Percentiles rank a stretch among this genome's conserved stretches.
Conservation (phyloP, 2,797 vertebrate genomes). For the Myiotriccus ornatus region DNA sequence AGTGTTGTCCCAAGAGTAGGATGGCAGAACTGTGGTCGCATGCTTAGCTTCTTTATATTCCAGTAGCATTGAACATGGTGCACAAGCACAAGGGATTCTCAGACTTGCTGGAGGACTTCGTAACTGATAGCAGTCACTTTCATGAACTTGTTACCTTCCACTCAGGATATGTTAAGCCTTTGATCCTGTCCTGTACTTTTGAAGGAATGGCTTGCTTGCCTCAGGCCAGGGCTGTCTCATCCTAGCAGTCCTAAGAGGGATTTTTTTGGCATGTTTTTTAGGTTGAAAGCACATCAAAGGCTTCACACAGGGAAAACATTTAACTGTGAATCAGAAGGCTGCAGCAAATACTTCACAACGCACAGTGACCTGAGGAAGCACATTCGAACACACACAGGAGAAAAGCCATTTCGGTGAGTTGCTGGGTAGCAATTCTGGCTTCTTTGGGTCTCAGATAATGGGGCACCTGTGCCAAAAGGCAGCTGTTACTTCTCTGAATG, state of each 20-base stretch:
- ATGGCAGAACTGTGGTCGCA: background rate
- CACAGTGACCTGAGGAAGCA: slow-evolving; percentile 99
- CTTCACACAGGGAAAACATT: slow-evolving; percentile 99
- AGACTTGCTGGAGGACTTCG: background rate
- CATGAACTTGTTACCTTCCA: background rate
- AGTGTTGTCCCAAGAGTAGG: background rate
- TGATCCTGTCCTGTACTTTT: background rate
- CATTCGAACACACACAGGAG: slow-evolving; percentile 98
- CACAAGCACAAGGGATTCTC: background rate
- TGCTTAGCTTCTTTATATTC: background rate
- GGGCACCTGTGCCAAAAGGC: background rate
- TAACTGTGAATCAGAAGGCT: slow-evolving; percentile 99
- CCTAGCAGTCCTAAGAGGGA: background rate
- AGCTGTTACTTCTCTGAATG: background rate
- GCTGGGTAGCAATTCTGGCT: background rate
- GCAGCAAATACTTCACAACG: slow-evolving; percentile 99
- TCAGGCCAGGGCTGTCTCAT: background rate
- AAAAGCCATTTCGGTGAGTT: slow-evolving; percentile 96
- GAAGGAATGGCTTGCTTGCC: background rate
- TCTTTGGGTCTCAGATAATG: background rate
- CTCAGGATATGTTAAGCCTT: background rate
- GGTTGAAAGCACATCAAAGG: slow-evolving; percentile 98
- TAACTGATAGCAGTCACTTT: background rate
- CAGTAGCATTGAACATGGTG: background rate
- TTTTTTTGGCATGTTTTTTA: slow-evolving; percentile 59